Conservation (phyloP, 2,888 invertebrate genomes). For the Osedax frankpressi region DNA sequence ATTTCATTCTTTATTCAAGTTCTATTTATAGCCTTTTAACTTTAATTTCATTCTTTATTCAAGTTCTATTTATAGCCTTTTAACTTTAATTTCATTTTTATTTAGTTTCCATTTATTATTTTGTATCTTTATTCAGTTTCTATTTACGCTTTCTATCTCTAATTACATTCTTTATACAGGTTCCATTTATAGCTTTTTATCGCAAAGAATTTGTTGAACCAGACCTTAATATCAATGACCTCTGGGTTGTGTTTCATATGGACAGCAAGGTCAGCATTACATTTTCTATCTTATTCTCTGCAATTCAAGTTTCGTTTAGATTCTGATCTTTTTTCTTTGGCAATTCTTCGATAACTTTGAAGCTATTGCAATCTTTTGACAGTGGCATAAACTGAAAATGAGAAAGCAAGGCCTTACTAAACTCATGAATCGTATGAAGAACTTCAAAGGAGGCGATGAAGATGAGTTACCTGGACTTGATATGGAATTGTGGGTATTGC, state of each 20-base stretch:
- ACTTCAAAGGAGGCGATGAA: slow-evolving; percentile 74
- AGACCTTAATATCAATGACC: slow-evolving; percentile 79
- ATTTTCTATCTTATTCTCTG: neutral
- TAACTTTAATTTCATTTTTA: too few relatives aligned
- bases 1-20: too few relatives aligned
- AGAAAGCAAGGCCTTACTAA: slow-evolving; percentile 69
- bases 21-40: too few relatives aligned
- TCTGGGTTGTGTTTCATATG: slow-evolving; percentile 93
- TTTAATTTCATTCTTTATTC: too few relatives aligned
- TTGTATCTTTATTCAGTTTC: too few relatives aligned
- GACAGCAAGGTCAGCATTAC: slow-evolving; percentile 63
- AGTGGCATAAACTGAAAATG: slow-evolving; percentile 61
- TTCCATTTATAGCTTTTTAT: slow-evolving; percentile 96
- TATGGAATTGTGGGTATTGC: neutral
- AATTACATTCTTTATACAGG: too few relatives aligned
- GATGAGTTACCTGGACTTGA: neutral
- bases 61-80: too few relatives aligned
- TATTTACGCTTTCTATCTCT: too few relatives aligned
- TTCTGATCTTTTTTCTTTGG: neutral
- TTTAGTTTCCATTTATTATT: too few relatives aligned
- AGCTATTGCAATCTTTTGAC: neutral
- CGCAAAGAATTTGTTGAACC: slow-evolving; percentile 92
- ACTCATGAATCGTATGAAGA: slow-evolving; percentile 79
- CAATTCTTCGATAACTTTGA: neutral
- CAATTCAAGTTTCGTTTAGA: neutral